Evolutionary conservation across 2,797 vertebrate species (phyloP), one percentile per base, ranked within the genome.

Genomic region (Brachyrhaphis roseni): DNA sequence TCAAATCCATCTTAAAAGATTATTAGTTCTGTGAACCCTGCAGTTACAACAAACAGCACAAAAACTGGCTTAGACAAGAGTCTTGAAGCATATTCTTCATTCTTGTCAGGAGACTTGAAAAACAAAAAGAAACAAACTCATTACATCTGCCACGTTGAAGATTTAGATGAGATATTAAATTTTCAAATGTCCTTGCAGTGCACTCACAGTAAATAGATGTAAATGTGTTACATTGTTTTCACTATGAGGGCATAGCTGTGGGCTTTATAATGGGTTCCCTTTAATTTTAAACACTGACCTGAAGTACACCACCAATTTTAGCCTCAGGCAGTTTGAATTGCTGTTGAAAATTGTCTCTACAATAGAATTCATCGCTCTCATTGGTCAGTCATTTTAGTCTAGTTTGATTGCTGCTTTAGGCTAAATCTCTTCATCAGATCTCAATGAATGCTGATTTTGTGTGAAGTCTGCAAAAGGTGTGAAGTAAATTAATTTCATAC

Each of bases 401-500:
- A 47, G 88, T 82, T 86, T 59, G 79, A 82, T 75, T 87, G 70
- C 79, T 59, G 78, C 87, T 88, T 79, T 49, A 78, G 82, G 82
- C 78, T 82, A 82, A 83, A 89, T 90, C 77, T 83, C 86, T 85
- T 82, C 76, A 83, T 89, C 81, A 84, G 79, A 86, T 88, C 83
- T 90, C 80, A 80, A 8, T 84, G 78, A 86, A 90, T 23, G 28
- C 79, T 91, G 87, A 92, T 93, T 84, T 87, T 77, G 79, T 87
- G 87, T 91, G 89, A 93, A 91, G 83, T 87, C 82, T 88, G 57
- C 26, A 36, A 93, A 92, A 90, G 84, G 84, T 92, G 91, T 90
- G 92, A 90, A 89, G 85, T 91, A 88, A 93, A 92, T 92, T 84
- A 87, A 93, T 94, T 94, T 93, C 88, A 93, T 93, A 91, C 84